phyloP scores from a whole-genome alignment of 2,888 invertebrate species.

The Tortricodes alternella region DNA sequence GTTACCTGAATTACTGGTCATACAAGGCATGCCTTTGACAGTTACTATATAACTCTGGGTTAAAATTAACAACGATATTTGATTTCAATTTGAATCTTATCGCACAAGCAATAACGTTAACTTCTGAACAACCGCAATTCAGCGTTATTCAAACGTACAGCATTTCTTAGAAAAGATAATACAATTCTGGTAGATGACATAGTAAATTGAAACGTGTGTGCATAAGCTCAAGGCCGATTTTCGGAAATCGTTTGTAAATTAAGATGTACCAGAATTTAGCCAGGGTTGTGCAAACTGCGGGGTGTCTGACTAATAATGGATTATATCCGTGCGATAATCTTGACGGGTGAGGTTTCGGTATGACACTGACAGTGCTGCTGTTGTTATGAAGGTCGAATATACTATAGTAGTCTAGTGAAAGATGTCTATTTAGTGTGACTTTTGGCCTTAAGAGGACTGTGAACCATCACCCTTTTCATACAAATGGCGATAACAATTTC shows the following conservation, averaged over 20 bases:
- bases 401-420: too few relatives aligned
- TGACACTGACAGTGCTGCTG: background rate
- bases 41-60: constrained; percentile 47
- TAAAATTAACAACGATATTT: constrained; percentile 31
- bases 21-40: constrained; percentile 55
- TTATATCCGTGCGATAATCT: background rate
- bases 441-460: too few relatives aligned
- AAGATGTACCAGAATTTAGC: constrained; percentile 10
- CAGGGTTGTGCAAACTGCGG: constrained; percentile 8
- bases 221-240: background rate
- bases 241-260: background rate
- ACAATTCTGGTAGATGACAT: constrained; percentile 43
- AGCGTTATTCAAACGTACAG: constrained; percentile 47
- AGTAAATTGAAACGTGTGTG: constrained; percentile 33
- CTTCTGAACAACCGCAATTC: constrained; percentile 31
- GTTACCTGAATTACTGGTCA: constrained; percentile 13
- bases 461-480: too few relatives aligned
- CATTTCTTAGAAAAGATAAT: constrained; percentile 57
- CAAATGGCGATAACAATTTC: too few relatives aligned
- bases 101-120: constrained; percentile 19
- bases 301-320: constrained; percentile 4
- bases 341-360: background rate
- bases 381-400: too few relatives aligned
- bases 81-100: constrained; percentile 33
- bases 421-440: too few relatives aligned